Base-by-base conservation (phyloP, 2,888 invertebrate genomes). In the Drosophila gaucha region DNA sequence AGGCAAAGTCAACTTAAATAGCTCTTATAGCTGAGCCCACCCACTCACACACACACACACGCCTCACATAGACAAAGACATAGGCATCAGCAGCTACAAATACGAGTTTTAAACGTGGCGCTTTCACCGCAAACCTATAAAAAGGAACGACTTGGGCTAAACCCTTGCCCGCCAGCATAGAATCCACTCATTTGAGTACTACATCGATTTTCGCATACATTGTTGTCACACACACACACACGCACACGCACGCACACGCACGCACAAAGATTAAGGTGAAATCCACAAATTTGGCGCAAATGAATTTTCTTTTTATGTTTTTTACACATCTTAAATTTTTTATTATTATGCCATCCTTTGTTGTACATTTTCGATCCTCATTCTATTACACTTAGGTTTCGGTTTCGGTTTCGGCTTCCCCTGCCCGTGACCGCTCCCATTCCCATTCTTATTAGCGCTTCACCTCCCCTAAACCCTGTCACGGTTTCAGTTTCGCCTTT, bases 201-300 rank as follows among this genome's bases (percentile, higher is more conserved):
- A 83, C 84, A 86, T 74, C 84, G 84, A 82, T 82, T 84, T 86
- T 84, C 59, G 80, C 62, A 74, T 68, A 86, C 87, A 80, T 86
- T 83, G 85, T 84, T 84, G n/a, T n/a, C n/a, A n/a, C n/a, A n/a
- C n/a, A n/a, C n/a, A n/a, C n/a, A n/a, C n/a, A n/a, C n/a, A n/a
- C n/a, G n/a, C n/a, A n/a, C n/a, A n/a, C n/a, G n/a, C n/a, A n/a
- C n/a, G n/a, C n/a, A n/a, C n/a, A n/a, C n/a, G n/a, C 31, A 31
- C 14, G 26, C 50, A 46, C 75, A 80, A 85, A 79, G 86, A 84
- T 88, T 84, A 86, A 80, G 84, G 75, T 82, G 73, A 76, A 89
- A 89, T 77, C 88, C 86, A 82, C 89, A 87, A 89, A 87, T 89
- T 88, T 82, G 88, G 82, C 89, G 79, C 80, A 80, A 83, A 87